Percentiles rank a stretch among this genome's conserved stretches.
Conservation (phyloP, 2,113 vertebrate species). For the Gasterosteus aculeatus region DNA sequence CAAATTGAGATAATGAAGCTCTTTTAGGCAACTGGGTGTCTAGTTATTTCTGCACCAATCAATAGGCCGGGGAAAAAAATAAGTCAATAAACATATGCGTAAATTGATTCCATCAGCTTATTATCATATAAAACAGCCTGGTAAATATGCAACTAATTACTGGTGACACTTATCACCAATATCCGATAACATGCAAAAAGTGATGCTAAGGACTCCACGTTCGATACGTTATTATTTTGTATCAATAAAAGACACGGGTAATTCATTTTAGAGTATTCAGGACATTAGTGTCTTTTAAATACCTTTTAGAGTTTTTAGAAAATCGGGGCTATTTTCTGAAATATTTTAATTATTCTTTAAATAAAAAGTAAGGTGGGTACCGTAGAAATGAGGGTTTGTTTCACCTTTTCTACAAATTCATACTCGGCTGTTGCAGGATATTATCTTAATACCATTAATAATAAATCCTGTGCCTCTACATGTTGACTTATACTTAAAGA, state of each 20-base stretch:
- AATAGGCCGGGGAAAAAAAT: constrained; percentile 64
- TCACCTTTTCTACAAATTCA: background rate
- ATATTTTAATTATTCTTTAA: background rate
- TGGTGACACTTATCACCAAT: constrained; percentile 23
- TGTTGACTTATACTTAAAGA: constrained; percentile 14
- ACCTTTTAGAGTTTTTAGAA: background rate
- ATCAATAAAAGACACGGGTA: constrained; percentile 32
- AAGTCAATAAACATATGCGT: constrained; percentile 84
- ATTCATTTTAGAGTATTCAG: background rate
- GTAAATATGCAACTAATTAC: constrained; percentile 83
- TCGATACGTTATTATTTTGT: constrained; percentile 42
- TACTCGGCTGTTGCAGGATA: background rate
- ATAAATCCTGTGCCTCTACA: background rate
- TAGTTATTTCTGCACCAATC: constrained; percentile 74
- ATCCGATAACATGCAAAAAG: constrained; percentile 35
- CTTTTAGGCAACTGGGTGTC: constrained; percentile 55
- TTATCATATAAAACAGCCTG: constrained; percentile 84
- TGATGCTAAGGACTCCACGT: constrained; percentile 26
- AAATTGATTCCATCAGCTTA: constrained; percentile 81
- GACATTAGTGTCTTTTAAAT: background rate
- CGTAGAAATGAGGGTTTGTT: background rate
- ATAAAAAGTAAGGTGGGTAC: background rate
- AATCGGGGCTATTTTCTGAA: background rate
- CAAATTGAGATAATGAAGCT: constrained; percentile 69
- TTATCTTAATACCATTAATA: background rate